These are phyloP conservation scores for Diachasmimorpha longicaudata DNA, from an alignment of 1,140 invertebrate genomes.

Conservation along the genomic window DNA sequence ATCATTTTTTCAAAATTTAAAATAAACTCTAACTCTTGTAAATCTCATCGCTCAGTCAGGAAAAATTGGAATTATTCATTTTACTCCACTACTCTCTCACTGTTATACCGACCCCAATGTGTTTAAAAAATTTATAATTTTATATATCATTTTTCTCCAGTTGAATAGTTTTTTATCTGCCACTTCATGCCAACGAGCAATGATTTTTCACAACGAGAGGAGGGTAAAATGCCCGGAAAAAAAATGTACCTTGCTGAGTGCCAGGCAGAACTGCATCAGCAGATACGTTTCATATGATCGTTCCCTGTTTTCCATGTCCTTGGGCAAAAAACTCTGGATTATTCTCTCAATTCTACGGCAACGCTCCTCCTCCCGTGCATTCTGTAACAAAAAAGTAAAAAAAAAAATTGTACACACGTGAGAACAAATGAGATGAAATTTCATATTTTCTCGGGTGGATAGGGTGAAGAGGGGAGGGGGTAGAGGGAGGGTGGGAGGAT, in stretches of 20 bases:
- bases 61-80: too few relatives aligned
- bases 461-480: too few relatives aligned
- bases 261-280: conserved; percentile 58
- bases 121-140: too few relatives aligned
- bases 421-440: neutral
- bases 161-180: neutral
- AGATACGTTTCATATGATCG: conserved; percentile 55
- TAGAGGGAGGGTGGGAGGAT: neutral
- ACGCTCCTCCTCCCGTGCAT: conserved; percentile 51
- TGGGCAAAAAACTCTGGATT: conserved; percentile 55
- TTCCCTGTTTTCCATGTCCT: conserved; percentile 50
- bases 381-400: conserved; percentile 40
- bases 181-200: neutral
- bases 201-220: neutral
- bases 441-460: neutral
- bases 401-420: neutral
- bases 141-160: too few relatives aligned
- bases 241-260: conserved; percentile 54
- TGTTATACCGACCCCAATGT: too few relatives aligned
- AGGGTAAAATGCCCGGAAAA: neutral
- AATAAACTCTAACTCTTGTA: too few relatives aligned
- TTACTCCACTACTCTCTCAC: too few relatives aligned
- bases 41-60: too few relatives aligned
- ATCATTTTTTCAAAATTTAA: too few relatives aligned
- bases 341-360: conserved; percentile 54